Base-by-base conservation (phyloP, 1,140 invertebrate genomes). In the Maniola jurtina region DNA sequence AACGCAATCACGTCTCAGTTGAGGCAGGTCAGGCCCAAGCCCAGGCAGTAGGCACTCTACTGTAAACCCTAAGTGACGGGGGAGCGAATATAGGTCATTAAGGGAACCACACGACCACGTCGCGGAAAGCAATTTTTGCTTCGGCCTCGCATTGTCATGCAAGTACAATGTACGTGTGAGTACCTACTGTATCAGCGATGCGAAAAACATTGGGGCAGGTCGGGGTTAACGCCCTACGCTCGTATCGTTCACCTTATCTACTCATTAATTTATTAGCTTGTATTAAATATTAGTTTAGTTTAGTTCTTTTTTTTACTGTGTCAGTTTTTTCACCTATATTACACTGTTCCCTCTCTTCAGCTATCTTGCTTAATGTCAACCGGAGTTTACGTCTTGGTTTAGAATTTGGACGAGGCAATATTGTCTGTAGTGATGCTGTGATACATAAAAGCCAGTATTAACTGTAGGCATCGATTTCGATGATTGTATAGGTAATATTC, bases 31-130 rank as follows among this genome's bases (percentile, higher is more conserved):
- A 85, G 78, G 80, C 70, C 72, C 81, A 81, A 76, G 71, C 75
- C 73, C 79, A 88, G 81, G 83, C 81, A 86, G 76, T 87, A 88
- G 81, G 83, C 81, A 86, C 77, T 87, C 79, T 62, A 83, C 72
- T 78, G 84, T 77, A 82, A 87, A 74, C 84, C 82, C 87, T 89
- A 89, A 89, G 79, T 83, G 75, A 77, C 72, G 81, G 82, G 87
- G 83, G 84, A 83, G 72, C 74, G 73, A 75, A 89, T 87, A 73
- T 89, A 88, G 87, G 87, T 88, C 87, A 84, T 84, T 66, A 78
- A 83, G 81, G 81, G 85, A 79, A 76, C 77, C 56, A 64, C 66
- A 73, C 70, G 71, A 70, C 70, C 69, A 76, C 77, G 67, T 55
- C 72, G 74, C 79, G 77, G 79, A 78, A 82, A 84, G 71, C 79